Evolutionary conservation across 92 coral and sea anemone species (phyloP), one percentile per base, ranked within the genome.

Genomic region (Epizoanthus illoricatus): DNA sequence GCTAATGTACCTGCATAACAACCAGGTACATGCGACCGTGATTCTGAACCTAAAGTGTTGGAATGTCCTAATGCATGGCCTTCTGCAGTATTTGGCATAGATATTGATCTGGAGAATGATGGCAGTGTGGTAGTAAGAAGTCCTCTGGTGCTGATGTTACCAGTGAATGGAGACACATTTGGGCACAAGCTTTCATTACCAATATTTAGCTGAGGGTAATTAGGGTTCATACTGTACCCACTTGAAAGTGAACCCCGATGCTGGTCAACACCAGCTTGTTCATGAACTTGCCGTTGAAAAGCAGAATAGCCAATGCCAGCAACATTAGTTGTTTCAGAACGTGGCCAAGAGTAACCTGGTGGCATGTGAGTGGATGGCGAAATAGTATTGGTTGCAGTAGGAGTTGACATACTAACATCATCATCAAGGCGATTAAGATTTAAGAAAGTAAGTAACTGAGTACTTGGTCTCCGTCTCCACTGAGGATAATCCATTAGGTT

Each of bases 351-450:
- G 60, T 79, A 88, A 49, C 88, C 74, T 19, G 58, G 87, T 8
- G 90, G 60, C 56, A 80, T 75, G 76, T 85, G 88, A 43, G 90
- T 54, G 4, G 88, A 90, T 19, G 92, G 84, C 12, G 93, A 74
- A 28, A 86, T 75, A 59, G 85, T 83, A 33, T 85, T 90, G 60
- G 89, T 71, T 41, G 96, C 85, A 67, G 91, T 63, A 42, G 92
- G 83, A 54, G 86, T 84, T 73, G 85, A 54, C 71, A 88, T 87
- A 69, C 88, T 81, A 24, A 92, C 88, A 23, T 85, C 90, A 43
- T 95, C 98, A 82, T 95, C 98, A 9, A 95, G 87, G 68, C 92
- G 92, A 88, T 91, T 89, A 49, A 94, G 62, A 87, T 90, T 94
- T 7, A 91, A 82, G 73, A 89, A 93, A 20, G 84, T 85, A 40